phyloP scores from a whole-genome alignment of 1,140 invertebrate species.

The Rhyzopertha dominica region DNA sequence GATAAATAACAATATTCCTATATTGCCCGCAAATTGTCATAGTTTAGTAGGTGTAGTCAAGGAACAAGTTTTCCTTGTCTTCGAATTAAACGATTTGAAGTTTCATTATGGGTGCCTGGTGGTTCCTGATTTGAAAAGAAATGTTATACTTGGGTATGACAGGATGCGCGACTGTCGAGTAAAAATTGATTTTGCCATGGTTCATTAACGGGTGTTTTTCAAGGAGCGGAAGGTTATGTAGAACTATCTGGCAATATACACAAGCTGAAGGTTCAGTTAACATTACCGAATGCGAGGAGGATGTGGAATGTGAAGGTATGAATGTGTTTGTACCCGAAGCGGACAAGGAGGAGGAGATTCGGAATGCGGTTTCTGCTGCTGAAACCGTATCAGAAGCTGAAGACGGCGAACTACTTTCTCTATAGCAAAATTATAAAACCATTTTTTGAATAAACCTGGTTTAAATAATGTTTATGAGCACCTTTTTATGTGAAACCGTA shows the following conservation, averaged over 20 bases:
- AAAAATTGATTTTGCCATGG: constrained; percentile 11
- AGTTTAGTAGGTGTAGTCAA: constrained; percentile 21
- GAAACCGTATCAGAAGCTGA: background rate
- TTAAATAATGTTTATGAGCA: constrained; percentile 18
- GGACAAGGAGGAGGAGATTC: background rate
- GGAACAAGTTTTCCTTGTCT: constrained; percentile 12
- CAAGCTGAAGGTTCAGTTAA: no score
- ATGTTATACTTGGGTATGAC: constrained; percentile 28
- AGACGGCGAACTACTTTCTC: constrained; percentile 9
- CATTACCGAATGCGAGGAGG: no score
- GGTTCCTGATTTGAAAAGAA: constrained; percentile 18
- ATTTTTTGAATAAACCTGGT: constrained; percentile 29
- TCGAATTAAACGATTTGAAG: background rate
- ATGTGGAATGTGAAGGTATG: no score
- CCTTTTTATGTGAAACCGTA: constrained; percentile 28
- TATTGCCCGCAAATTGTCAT: constrained; percentile 23
- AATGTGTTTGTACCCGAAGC: background rate
- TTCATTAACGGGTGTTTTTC: background rate
- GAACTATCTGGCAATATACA: no score
- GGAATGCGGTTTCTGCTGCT: background rate
- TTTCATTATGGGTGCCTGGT: constrained; percentile 19
- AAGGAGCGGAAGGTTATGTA: background rate
- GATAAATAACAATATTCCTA: constrained; percentile 11
- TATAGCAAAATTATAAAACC: constrained; percentile 18
- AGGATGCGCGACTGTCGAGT: constrained; percentile 23